A percentile compares a stretch with the other conserved stretches of the same genome.
Conservation (phyloP, 2,797 vertebrate species). For the Sparidentex hasta region DNA sequence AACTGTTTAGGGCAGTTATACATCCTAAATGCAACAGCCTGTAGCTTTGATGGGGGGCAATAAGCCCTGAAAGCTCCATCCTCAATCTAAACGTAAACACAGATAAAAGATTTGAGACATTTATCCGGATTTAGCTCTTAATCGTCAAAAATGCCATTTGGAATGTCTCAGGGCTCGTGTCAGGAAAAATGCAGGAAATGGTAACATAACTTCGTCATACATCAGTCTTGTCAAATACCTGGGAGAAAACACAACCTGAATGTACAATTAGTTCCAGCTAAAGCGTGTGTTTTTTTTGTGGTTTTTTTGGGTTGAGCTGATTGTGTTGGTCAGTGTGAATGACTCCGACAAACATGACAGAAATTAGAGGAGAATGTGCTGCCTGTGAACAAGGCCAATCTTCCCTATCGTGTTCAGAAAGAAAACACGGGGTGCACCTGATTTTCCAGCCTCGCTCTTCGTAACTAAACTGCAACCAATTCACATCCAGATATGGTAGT, state of each 20-base stretch:
- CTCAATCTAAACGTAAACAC: constrained; percentile 47
- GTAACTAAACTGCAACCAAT: constrained; percentile 75
- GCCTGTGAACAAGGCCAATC: constrained; percentile 68
- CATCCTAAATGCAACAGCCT: constrained; percentile 39
- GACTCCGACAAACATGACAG: constrained; percentile 53
- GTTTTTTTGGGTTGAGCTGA: constrained; percentile 25
- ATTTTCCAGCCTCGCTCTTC: constrained; percentile 61
- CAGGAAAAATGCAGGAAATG: constrained; percentile 54
- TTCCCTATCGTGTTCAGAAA: constrained; percentile 38
- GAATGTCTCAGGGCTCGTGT: constrained; percentile 26
- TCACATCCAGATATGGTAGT: constrained; percentile 53
- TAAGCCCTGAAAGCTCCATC: constrained; percentile 37
- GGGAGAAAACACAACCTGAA: constrained; percentile 45
- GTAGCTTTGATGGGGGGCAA: constrained; percentile 60
- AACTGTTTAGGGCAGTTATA: constrained; percentile 60
- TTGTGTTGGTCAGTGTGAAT: constrained; percentile 36
- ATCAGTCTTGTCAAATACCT: constrained; percentile 24
- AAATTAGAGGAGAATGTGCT: constrained; percentile 54
- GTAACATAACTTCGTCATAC: constrained; percentile 15
- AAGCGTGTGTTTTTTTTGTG: too few species aligned
- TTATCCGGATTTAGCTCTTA: constrained; percentile 19
- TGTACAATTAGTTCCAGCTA: constrained; percentile 59
- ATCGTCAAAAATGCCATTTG: not conserved
- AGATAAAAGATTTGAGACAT: constrained; percentile 30
- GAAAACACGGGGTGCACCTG: constrained; percentile 43